Percentiles rank a stretch among this genome's conserved stretches.
Evolutionary conservation across 1,140 invertebrate species (phyloP).

Genomic region (Hycleus phaleratus): DNA sequence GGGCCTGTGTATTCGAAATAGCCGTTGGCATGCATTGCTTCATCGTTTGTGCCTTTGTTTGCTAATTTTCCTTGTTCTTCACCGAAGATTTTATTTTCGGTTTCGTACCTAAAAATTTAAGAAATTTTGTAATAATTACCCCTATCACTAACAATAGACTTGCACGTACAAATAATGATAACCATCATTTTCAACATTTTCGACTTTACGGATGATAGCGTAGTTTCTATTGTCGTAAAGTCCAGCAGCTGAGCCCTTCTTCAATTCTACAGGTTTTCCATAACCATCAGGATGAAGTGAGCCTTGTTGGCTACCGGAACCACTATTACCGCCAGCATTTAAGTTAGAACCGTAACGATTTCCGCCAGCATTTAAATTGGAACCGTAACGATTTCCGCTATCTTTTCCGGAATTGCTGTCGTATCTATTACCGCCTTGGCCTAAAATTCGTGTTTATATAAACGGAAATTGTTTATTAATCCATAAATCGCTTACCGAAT

Average conservation of each 20-base stretch:
- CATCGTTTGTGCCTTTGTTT: slow-evolving; percentile 39
- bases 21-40: slow-evolving; percentile 30
- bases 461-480: neutral
- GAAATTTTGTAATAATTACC: neutral
- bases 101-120: slow-evolving; percentile 8
- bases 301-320: neutral
- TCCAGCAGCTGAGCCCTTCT: slow-evolving; percentile 3
- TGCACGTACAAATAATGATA: slow-evolving; percentile 19
- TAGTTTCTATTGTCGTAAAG: slow-evolving; percentile 20
- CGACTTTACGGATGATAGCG: slow-evolving; percentile 16
- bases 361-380: neutral
- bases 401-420: neutral
- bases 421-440: no score
- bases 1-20: slow-evolving; percentile 43
- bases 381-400: neutral
- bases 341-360: neutral
- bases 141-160: neutral
- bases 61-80: slow-evolving; percentile 36
- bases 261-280: neutral
- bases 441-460: neutral
- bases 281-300: no score
- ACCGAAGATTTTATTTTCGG: slow-evolving; percentile 22
- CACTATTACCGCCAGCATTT: neutral
- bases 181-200: slow-evolving; percentile 16
- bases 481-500: neutral